Base-by-base conservation (phyloP, 2,113 vertebrate species). In the Cebidichthys violaceus region DNA sequence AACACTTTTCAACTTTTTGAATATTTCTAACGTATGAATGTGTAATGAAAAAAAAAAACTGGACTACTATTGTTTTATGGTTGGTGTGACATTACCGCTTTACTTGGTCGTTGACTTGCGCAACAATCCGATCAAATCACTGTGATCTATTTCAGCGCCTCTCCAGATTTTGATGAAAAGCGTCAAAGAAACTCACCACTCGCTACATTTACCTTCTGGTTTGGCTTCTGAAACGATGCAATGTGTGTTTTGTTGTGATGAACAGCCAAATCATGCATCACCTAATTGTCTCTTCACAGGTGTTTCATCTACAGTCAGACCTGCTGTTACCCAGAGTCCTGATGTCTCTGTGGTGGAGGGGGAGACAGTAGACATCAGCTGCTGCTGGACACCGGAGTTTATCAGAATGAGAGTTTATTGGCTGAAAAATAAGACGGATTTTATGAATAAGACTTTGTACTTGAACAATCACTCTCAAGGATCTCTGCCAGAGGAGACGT, bases 361-460 rank as follows among this genome's bases (percentile, higher is more conserved):
- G 0, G 68, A 35, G 5, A 33, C 31, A 0, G 75, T 10, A 0
- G 47, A 0, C 39, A 78, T 92, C 61, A 9, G 8, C 43, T 91
- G 91, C 84, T 90, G 89, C 84, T 86, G 82, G 80, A 7, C 1
- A 2, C 0, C 0, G 0, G 0, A 0, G 0, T 0, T 0, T 8
- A 0, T 1, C 1, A 61, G 13, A 68, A 0, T 11, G 0, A 0
- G 0, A 14, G 10, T 89, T 24, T 0, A 0, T 0, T 90, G 89
- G 89, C 0, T 65, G 0, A 89, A 85, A 73, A 54, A 76, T 57
- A 0, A n/a, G 52, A 54, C 18, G 41, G 0, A 0, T 0, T 3
- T 62, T 6, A 9, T 4, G 4, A 9, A 0, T 0, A 7, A 6
- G 6, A 24, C 1, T 0, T 1, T 59, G 0, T 1, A 0, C 1